Conservation (phyloP, 2,888 invertebrate genomes). For the Mantis religiosa region DNA sequence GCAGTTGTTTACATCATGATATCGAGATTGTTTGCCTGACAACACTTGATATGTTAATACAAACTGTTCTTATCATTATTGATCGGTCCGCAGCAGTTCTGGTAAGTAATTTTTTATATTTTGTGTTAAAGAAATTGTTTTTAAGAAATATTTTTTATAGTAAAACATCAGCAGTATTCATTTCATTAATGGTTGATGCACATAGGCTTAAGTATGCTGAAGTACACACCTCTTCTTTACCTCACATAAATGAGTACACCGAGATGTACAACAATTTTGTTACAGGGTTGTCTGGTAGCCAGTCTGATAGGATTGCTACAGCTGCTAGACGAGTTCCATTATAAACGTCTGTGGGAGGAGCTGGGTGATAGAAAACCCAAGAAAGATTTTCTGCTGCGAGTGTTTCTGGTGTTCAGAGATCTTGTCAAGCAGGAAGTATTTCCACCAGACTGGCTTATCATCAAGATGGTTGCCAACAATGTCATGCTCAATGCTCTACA, state of each 20-base stretch:
- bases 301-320: constrained; percentile 82
- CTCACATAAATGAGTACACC: too few relatives aligned
- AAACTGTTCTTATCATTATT: constrained; percentile 77
- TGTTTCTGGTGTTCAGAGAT: constrained; percentile 75
- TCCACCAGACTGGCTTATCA: constrained; percentile 85
- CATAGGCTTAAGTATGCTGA: too few relatives aligned
- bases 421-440: constrained; percentile 76
- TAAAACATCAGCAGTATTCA: too few relatives aligned
- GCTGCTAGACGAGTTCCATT: constrained; percentile 82
- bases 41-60: constrained; percentile 77
- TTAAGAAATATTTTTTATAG: neutral
- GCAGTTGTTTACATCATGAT: constrained; percentile 67
- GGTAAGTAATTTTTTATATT: constrained; percentile 42
- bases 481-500: constrained; percentile 79
- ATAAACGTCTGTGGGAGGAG: constrained; percentile 81
- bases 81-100: constrained; percentile 70
- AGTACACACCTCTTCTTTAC: too few relatives aligned
- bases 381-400: constrained; percentile 80
- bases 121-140: constrained; percentile 8
- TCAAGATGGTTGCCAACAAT: constrained; percentile 83
- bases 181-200: too few relatives aligned
- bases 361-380: constrained; percentile 70
- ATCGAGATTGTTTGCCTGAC: constrained; percentile 78
- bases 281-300: constrained; percentile 78
- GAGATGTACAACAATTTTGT: too few relatives aligned